Evolutionary conservation across 2,113 vertebrate genomes (phyloP), one percentile per base, ranked within the genome.

Genomic region (Catharus minimus): DNA sequence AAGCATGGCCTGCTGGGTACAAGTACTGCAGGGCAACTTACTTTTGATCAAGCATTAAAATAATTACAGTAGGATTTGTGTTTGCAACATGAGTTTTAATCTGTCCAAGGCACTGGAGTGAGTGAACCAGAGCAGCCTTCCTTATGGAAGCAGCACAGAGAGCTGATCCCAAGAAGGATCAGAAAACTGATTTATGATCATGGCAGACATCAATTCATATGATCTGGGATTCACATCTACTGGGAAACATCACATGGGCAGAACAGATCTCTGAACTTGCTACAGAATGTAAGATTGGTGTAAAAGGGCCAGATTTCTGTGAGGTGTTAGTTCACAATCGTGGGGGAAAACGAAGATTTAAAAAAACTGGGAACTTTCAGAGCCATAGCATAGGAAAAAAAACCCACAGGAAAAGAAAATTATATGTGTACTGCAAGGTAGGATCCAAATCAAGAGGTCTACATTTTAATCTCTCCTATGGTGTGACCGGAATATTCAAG

Each of bases 41-140:
- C 82, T 94, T 92, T 69, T 82, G 91, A 91, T 91, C 89, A 92
- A 94, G 89, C 87, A 85, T 93, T 93, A 93, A 92, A 94, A 91
- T 95, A 89, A 93, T 82, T 57, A 58, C 81, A 76, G 77, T 17
- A 80, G 66, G 77, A 73, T 85, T 36, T 79, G 64, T 55, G 69
- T 87, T 90, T 84, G 75, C 66, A 89, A 27, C 13, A 6, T 0
- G 15, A 55, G 60, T 79, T 86, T 82, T 79, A 76, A 93, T 82
- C 81, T 76, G 36, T 82, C 38, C 38, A 52, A 77, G 56, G 86
- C 80, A 68, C 2, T 33, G 73, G 28, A 79, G 11, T 16, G 24
- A 89, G 50, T 3, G 16, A 72, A 76, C 39, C 17, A 9, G 47
- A 58, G 65, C 24, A 47, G 69, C 85, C 49, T 72, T 82, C 27